Evolutionary conservation across 2,113 vertebrate species (phyloP).

Genomic region (Hemiprocne comata): DNA sequence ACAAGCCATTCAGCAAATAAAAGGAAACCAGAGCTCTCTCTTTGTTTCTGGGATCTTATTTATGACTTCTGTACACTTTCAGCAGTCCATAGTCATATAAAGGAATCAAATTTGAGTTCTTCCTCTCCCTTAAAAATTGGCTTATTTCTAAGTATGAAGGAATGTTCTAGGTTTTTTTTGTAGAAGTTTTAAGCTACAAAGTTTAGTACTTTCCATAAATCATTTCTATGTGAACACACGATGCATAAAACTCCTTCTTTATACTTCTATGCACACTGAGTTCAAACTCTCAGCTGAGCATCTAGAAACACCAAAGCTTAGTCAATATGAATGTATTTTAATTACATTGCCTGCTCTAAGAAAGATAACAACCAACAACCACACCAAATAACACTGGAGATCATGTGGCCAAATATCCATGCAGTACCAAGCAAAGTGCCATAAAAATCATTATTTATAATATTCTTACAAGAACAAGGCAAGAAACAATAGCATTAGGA

Average conservation of each 20-base stretch:
- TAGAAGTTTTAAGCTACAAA: not conserved
- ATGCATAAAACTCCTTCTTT: not conserved
- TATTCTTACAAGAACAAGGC: not conserved
- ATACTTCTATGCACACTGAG: not conserved
- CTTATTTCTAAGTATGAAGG: not conserved
- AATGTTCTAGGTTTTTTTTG: not conserved
- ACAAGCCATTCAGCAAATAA: not conserved
- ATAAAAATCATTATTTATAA: not conserved
- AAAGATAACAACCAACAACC: not conserved
- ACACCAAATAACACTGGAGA: not conserved
- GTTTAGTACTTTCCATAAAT: not conserved
- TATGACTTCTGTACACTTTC: not conserved
- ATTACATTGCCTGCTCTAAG: not conserved
- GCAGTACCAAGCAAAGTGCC: not conserved
- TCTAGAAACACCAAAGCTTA: not conserved
- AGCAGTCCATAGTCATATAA: not conserved
- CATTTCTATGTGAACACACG: not conserved
- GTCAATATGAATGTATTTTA: not conserved
- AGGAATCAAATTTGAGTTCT: not conserved
- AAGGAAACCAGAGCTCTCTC: not conserved
- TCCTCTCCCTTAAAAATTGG: not conserved
- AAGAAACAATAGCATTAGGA: slow-evolving; percentile 10
- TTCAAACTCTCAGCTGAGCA: not conserved
- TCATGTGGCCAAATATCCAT: not conserved
- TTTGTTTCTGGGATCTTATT: not conserved